These are phyloP conservation scores for Spea hammondii DNA, from an alignment of 2,797 vertebrate genomes.

Conservation along the genomic window DNA sequence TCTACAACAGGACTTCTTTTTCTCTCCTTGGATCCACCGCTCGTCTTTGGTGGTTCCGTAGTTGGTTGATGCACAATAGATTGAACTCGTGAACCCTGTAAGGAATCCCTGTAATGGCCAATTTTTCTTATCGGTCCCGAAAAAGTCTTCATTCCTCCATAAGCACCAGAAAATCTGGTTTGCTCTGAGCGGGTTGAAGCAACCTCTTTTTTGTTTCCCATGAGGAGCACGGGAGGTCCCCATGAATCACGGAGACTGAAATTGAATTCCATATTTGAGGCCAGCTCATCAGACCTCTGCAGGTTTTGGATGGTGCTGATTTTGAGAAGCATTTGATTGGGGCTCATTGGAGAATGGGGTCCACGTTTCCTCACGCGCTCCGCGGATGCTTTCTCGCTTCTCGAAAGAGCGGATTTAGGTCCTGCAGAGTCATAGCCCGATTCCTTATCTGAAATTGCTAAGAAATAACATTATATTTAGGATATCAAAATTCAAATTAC, in stretches of 20 bases:
- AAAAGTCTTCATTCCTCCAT: constrained; percentile 52
- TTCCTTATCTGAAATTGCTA: constrained; percentile 42
- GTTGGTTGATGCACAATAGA: constrained; percentile 62
- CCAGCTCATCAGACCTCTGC: constrained; percentile 45
- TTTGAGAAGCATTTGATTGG: constrained; percentile 67
- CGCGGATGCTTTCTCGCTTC: constrained; percentile 56
- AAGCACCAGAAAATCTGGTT: constrained; percentile 18
- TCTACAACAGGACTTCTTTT: not conserved
- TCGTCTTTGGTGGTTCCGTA: constrained; percentile 49
- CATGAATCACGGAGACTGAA: constrained; percentile 59
- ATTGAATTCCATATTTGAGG: constrained; percentile 59
- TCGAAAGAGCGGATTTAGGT: not conserved
- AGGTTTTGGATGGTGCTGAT: constrained; percentile 62
- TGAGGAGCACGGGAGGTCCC: constrained; percentile 51
- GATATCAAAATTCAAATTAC: not conserved
- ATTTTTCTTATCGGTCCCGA: constrained; percentile 55
- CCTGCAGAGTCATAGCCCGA: not conserved
- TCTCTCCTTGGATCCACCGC: not conserved
- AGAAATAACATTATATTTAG: not conserved
- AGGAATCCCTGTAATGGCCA: constrained; percentile 58
- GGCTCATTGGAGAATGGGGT: constrained; percentile 52
- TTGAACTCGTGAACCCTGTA: constrained; percentile 51
- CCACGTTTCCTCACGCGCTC: constrained; percentile 58
- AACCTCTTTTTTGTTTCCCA: not conserved
- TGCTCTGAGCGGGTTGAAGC: constrained; percentile 31